Evolutionary conservation across 2,888 invertebrate genomes (phyloP).

Genomic region (Lacanobia wlatinum): DNA sequence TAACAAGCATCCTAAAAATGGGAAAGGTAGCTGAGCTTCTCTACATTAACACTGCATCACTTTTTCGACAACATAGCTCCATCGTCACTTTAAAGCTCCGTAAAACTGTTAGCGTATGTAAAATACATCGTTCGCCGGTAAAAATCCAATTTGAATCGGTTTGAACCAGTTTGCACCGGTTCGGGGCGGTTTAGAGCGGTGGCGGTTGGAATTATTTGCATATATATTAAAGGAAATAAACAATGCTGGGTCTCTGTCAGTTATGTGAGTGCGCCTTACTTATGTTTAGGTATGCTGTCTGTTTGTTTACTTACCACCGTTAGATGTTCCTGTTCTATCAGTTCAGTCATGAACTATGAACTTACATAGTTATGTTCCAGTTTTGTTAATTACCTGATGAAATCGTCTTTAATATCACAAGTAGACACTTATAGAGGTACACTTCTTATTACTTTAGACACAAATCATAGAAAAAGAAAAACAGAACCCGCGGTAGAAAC

Average conservation of each 20-base stretch:
- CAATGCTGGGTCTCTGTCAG: conserved; percentile 45
- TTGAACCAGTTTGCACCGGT: conserved; percentile 46
- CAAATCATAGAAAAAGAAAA: too few relatives aligned
- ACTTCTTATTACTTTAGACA: too few relatives aligned
- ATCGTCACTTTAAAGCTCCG: conserved; percentile 9
- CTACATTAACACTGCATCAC: too few relatives aligned
- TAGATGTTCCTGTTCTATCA: too few relatives aligned
- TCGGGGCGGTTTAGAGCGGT: conserved; percentile 21
- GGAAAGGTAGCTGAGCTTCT: too few relatives aligned
- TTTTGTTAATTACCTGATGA: too few relatives aligned
- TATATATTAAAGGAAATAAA: conserved; percentile 52
- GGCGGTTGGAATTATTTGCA: conserved; percentile 54
- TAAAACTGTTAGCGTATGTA: conserved; percentile 39
- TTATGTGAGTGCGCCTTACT: conserved; percentile 1
- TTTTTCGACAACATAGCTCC: neutral
- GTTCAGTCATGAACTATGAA: too few relatives aligned
- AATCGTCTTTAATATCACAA: neutral
- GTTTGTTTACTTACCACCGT: neutral
- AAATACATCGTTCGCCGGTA: conserved; percentile 41
- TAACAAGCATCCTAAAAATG: too few relatives aligned
- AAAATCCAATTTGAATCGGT: conserved; percentile 62
- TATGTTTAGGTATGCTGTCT: conserved; percentile 9
- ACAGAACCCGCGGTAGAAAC: too few relatives aligned
- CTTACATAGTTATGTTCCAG: too few relatives aligned
- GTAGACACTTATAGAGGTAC: too few relatives aligned